Conservation (phyloP, 2,888 invertebrate species). For the Erpobdella octoculata region DNA sequence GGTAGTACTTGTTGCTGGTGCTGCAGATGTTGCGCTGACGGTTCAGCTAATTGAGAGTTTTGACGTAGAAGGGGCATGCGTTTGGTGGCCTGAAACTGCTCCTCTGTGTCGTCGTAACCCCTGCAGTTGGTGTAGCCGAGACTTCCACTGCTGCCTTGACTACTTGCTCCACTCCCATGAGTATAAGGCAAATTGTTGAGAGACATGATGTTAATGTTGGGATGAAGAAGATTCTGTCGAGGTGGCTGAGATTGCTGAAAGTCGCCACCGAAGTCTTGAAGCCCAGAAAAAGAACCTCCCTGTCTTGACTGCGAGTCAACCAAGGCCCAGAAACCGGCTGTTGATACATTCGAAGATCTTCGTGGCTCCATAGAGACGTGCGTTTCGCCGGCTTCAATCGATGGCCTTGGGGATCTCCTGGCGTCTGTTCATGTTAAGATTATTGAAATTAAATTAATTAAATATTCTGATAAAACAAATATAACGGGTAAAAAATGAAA, state of each 20-base stretch:
- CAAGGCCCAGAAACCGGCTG: background rate
- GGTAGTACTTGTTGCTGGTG: background rate
- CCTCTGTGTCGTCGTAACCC: too few relatives aligned
- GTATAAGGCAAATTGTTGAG: too few relatives aligned
- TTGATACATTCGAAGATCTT: conserved; percentile 3
- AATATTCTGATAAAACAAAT: too few relatives aligned
- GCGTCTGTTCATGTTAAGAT: too few relatives aligned
- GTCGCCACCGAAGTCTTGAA: background rate
- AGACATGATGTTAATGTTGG: background rate
- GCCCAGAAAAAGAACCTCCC: background rate
- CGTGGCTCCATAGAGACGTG: too few relatives aligned
- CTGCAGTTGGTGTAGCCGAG: background rate
- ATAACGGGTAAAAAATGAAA: too few relatives aligned
- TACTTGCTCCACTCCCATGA: background rate
- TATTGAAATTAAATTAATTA: too few relatives aligned
- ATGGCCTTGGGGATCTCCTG: too few relatives aligned
- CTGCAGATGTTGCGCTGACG: background rate
- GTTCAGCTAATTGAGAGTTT: background rate
- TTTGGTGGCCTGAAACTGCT: background rate
- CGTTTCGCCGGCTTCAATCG: too few relatives aligned
- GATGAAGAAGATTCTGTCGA: background rate
- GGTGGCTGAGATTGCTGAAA: background rate
- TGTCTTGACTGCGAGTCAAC: background rate
- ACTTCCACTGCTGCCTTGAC: background rate
- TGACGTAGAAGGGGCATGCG: background rate